Base-by-base conservation (phyloP, 2,113 vertebrate genomes). In the Lasiurus cinereus region DNA sequence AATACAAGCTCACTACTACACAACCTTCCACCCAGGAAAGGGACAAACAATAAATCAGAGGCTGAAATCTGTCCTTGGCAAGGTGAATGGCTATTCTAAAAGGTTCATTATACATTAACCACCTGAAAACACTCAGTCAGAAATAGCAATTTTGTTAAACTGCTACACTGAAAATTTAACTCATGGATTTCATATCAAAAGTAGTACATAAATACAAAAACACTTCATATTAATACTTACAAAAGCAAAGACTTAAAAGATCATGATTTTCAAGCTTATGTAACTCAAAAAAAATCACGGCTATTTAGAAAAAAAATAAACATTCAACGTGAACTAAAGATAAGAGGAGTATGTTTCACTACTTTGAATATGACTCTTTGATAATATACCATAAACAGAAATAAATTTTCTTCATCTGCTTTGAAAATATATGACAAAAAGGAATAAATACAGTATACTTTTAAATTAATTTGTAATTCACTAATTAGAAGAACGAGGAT, bases 31-130 rank as follows among this genome's bases (percentile, higher is more conserved):
- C 21, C 46, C 67, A 21, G 31, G 62, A 90, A 80, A 46, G 10
- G 22, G 22, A 84, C 43, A 54, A 79, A 82, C 15, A 76, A 54
- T 39, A 84, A 92, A 21, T 27, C 27, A 59, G 78, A 85, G 48
- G 73, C 8, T 46, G 59, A 88, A 95, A 90, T 56, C 18, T 72
- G 88, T 22, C 83, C 14, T n/a, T 14, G 39, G 43, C 77, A 95
- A 95, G 88, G 90, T 78, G 85, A 94, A 5, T 64, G 29, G 36
- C 15, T 77, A 31, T 31, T 93, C 43, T 67, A 82, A 66, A 89
- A 88, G 22, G 18, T 46, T 50, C 12, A 16, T 79, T 95, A 96
- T 18, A 85, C 48, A 80, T 87, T 90, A 96, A 91, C 76, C 33
- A 90, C 13, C 64, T 64, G 8, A 91, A 79, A 82, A 90, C 39